Base-by-base conservation (phyloP, 2,113 vertebrate genomes). In the Oophaga pumilio region DNA sequence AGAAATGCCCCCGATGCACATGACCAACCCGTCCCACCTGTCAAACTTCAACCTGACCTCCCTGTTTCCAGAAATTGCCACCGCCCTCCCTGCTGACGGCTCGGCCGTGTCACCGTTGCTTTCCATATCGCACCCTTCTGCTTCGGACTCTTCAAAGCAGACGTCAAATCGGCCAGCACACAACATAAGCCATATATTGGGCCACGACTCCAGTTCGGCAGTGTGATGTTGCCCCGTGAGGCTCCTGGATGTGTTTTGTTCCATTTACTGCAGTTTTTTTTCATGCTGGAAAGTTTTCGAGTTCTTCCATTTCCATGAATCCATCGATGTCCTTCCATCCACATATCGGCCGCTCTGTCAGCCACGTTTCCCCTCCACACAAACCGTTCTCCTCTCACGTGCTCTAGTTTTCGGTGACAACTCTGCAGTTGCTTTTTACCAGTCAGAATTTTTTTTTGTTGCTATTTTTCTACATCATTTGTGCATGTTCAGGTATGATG, bases 101-200 rank as follows among this genome's bases (percentile, higher is more conserved):
- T 98, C 98, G 0, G 95, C 97, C 33, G 98, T 99, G 97, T 99
- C 98, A 0, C 98, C 98, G 64, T 94, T 99, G 92, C 95, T 99
- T 90, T 97, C 98, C 15, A 96, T 99, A 87, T 92, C 97, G 78
- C 99, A 99, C 94, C 94, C 97, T 1, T 96, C 97, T n/a, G 94
- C 96, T 49, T 95, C 97, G 1, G 98, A 99, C 90, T 96, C 97
- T 28, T 94, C 96, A 89, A 99, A 99, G 91, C 98, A 99, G 93
- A 94, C 97, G 76, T 95, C 95, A 22, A 99, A 98, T 90, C 96
- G 98, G 57, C 97, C 98, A 11, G 98, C 98, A 87, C 98, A 99
- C 93, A 99, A 99, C 92, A 99, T 99, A 95, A 99, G 98, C 95
- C 98, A 99, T 96, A 99, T 99, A 88, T 93, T 99, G 88, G 98